phyloP scores from a whole-genome alignment of 1,140 invertebrate genomes.

The Scaptomyza graminum region DNA sequence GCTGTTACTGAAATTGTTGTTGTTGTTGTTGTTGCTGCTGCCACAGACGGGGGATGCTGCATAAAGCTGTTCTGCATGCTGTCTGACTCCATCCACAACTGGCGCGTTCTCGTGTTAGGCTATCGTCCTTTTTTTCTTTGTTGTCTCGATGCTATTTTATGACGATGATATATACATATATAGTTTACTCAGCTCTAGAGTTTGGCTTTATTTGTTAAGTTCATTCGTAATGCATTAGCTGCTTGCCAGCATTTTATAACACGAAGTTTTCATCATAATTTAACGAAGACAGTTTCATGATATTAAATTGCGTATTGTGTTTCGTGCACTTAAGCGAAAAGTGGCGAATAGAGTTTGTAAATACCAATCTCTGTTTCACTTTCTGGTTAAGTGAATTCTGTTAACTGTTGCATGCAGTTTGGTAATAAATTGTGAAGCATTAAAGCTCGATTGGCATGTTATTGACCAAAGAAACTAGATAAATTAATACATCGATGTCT shows the following conservation, averaged over 20 bases:
- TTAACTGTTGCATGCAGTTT: neutral
- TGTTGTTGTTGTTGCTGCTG: conserved; percentile 4
- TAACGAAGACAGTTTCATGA: conserved; percentile 4
- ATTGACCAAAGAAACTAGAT: neutral
- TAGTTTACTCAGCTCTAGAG: conserved; percentile 9
- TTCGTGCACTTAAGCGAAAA: neutral
- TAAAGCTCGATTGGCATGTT: neutral
- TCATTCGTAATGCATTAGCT: conserved; percentile 54
- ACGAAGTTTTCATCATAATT: conserved; percentile 1
- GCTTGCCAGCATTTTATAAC: conserved; percentile 18
- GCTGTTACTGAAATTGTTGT: neutral
- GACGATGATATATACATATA: conserved; percentile 1
- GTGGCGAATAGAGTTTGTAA: neutral
- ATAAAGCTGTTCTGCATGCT: conserved; percentile 58
- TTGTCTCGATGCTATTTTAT: conserved; percentile 66
- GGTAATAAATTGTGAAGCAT: neutral
- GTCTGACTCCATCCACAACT: conserved; percentile 56
- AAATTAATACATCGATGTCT: neutral
- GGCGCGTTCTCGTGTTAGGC: conserved; percentile 28
- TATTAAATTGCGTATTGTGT: conserved; percentile 29
- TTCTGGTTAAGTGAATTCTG: neutral
- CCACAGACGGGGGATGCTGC: conserved; percentile 48
- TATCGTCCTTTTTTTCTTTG: conserved; percentile 51
- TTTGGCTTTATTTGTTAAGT: conserved; percentile 44
- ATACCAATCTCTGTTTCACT: neutral